Evolutionary conservation across 1,140 invertebrate genomes (phyloP).

Genomic region (Orchesella cincta): DNA sequence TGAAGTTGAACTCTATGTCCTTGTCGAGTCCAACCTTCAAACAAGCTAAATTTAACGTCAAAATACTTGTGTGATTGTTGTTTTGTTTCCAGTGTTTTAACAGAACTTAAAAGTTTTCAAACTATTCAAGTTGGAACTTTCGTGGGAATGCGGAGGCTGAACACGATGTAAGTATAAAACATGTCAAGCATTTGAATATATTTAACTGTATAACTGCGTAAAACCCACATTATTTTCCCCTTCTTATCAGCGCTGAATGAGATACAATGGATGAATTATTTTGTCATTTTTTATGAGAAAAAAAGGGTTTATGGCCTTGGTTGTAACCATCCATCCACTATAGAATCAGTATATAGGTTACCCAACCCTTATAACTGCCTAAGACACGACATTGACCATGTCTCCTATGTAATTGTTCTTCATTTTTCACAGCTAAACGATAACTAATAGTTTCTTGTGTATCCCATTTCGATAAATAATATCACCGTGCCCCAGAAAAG

Average conservation of each 20-base stretch:
- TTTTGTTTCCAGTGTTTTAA: slow-evolving; percentile 31
- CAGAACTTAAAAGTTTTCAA: slow-evolving; percentile 36
- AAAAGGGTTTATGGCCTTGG: too few species aligned
- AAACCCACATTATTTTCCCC: background rate
- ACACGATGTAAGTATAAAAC: slow-evolving; percentile 42
- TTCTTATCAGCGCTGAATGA: background rate
- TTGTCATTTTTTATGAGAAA: too few species aligned
- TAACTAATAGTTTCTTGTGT: too few species aligned
- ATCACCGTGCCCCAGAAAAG: too few species aligned
- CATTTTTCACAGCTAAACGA: too few species aligned
- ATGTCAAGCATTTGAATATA: background rate
- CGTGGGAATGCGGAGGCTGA: slow-evolving; percentile 32
- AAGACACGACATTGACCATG: too few species aligned
- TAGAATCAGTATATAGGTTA: too few species aligned
- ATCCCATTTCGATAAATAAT: too few species aligned
- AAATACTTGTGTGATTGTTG: background rate
- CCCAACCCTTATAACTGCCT: too few species aligned
- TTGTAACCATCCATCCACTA: too few species aligned
- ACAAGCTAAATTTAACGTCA: background rate
- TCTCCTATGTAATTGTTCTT: too few species aligned
- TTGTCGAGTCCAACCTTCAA: too few species aligned
- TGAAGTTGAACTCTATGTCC: background rate
- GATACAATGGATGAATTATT: background rate
- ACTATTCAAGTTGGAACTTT: slow-evolving; percentile 40
- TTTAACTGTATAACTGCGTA: background rate